Conservation (phyloP, 2,888 invertebrate species). For the Tetropium fuscum region DNA sequence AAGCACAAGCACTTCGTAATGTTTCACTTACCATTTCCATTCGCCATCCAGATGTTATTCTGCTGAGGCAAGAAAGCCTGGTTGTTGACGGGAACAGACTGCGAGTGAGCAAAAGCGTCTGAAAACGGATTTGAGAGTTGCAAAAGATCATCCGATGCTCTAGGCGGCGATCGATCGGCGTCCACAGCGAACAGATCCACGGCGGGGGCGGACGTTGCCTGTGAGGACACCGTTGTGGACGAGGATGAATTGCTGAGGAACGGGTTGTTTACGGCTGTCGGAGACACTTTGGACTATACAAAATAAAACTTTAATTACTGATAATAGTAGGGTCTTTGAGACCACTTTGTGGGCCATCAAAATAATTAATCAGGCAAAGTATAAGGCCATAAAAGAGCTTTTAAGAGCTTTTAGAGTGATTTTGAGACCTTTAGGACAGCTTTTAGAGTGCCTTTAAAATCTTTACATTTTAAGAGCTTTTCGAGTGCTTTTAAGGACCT, state of each 20-base stretch:
- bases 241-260: slow-evolving; percentile 73
- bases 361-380: too few species aligned
- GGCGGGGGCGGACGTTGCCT: slow-evolving; percentile 39
- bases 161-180: slow-evolving; percentile 65
- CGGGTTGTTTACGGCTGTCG: slow-evolving; percentile 81
- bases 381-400: too few species aligned
- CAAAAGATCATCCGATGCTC: slow-evolving; percentile 90
- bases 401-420: too few species aligned
- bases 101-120: slow-evolving; percentile 68
- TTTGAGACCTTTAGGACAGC: too few species aligned
- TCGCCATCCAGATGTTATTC: slow-evolving; percentile 69
- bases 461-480: too few species aligned
- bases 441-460: too few species aligned
- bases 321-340: too few species aligned
- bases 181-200: slow-evolving; percentile 84
- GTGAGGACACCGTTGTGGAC: slow-evolving; percentile 51
- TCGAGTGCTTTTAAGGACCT: too few species aligned
- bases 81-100: slow-evolving; percentile 13
- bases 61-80: slow-evolving; percentile 42
- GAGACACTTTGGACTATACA: slow-evolving; percentile 80
- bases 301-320: slow-evolving; percentile 18
- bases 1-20: too few species aligned
- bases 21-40: slow-evolving; percentile 66
- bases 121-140: slow-evolving; percentile 94
- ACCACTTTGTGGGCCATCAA: too few species aligned